Evolutionary conservation across 2,113 vertebrate genomes (phyloP).

Genomic region (Ophthalmolycus amberensis): DNA sequence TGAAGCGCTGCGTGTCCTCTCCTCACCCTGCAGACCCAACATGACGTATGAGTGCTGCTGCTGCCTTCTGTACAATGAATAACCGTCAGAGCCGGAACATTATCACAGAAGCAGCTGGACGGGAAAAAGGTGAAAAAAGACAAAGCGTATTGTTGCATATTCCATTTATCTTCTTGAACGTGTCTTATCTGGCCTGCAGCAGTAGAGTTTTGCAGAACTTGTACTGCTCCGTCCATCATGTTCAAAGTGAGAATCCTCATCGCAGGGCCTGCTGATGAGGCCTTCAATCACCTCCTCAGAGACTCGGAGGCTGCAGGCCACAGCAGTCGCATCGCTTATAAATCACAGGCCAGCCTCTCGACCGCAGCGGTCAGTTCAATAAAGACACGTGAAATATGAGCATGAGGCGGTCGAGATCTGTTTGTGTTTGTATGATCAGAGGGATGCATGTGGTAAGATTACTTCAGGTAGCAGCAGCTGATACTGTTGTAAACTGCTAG

Average conservation of each 20-base stretch:
- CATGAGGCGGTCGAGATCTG: neutral
- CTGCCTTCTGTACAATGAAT: neutral
- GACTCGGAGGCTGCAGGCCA: conserved; percentile 58
- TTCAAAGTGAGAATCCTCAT: neutral
- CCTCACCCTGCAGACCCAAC: neutral
- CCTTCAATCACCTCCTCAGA: neutral
- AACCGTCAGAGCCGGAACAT: neutral
- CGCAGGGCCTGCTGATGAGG: neutral
- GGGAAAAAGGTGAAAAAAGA: conserved; percentile 10
- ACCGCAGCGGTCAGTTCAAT: conserved; percentile 3
- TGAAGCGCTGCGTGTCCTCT: neutral
- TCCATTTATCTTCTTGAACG: neutral
- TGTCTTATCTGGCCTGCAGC: conserved; percentile 28
- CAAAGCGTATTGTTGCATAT: neutral
- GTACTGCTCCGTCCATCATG: neutral
- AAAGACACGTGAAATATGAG: conserved; percentile 34
- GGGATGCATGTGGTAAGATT: neutral
- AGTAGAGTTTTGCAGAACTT: neutral
- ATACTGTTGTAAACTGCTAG: too few relatives aligned
- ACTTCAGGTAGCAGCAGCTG: too few relatives aligned
- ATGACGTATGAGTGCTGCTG: neutral
- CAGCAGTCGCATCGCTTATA: conserved; percentile 40
- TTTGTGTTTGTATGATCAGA: neutral
- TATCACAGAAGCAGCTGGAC: neutral
- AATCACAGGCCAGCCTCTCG: conserved; percentile 43